These are phyloP conservation scores for Beroe forskalii DNA, from an alignment of 37 sponge, comb jelly and placozoan genomes.

Conservation along the genomic window DNA sequence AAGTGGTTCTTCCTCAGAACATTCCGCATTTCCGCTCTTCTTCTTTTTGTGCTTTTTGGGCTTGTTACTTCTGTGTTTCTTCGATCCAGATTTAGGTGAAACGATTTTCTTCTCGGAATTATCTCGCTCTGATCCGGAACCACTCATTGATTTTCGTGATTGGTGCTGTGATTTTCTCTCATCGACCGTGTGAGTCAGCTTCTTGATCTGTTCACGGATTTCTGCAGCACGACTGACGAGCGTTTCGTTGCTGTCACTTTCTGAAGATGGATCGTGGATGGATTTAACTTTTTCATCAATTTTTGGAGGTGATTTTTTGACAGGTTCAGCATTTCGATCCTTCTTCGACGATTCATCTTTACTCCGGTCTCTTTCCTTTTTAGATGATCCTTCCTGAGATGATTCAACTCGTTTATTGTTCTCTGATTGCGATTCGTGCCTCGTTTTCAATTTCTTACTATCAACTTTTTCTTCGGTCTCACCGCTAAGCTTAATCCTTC, in stretches of 20 bases:
- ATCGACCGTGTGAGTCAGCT: background rate
- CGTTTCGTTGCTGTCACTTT: background rate
- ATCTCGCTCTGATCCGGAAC: too few relatives aligned
- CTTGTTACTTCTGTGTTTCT: too few relatives aligned
- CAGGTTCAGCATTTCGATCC: background rate
- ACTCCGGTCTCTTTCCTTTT: background rate
- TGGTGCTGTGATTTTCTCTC: background rate
- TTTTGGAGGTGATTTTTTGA: background rate
- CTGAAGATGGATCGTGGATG: background rate
- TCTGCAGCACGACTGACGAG: background rate
- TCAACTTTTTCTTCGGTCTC: background rate
- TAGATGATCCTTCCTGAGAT: background rate
- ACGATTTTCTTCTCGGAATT: too few relatives aligned
- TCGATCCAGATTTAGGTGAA: too few relatives aligned
- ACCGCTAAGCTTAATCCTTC: background rate
- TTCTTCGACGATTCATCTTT: too few relatives aligned
- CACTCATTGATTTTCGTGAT: too few relatives aligned
- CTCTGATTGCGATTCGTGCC: background rate
- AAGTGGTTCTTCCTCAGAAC: too few relatives aligned
- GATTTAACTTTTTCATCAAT: background rate
- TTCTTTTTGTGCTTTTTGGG: conserved; percentile 8
- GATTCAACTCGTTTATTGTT: too few relatives aligned
- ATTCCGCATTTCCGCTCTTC: background rate
- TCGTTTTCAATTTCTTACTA: background rate
- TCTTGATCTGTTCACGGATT: background rate